Conservation (phyloP, 53 echinoderm and acorn worm species). For the Hippasteria phrygiana region DNA sequence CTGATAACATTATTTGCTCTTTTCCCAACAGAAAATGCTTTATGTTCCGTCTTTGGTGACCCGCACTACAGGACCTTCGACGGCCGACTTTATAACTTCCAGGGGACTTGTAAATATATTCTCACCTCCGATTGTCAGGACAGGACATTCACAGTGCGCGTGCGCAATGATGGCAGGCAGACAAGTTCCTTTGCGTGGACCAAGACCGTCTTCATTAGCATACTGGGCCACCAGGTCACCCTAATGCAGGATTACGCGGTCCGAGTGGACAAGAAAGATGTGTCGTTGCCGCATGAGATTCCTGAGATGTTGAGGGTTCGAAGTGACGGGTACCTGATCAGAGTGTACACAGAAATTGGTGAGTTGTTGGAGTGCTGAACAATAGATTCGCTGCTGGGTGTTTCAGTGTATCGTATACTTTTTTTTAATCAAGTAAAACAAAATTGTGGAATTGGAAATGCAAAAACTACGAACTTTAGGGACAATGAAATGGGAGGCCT, state of each 20-base stretch:
- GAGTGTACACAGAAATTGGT: slow-evolving; percentile 86
- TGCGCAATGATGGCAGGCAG: slow-evolving; percentile 90
- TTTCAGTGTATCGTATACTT: too few species aligned
- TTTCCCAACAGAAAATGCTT: slow-evolving; percentile 81
- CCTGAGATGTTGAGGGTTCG: slow-evolving; percentile 58
- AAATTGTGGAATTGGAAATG: too few species aligned
- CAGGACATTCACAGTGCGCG: slow-evolving; percentile 84
- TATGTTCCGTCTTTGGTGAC: slow-evolving; percentile 97
- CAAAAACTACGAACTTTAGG: too few species aligned
- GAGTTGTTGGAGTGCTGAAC: slow-evolving; percentile 5
- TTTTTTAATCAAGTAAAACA: too few species aligned
- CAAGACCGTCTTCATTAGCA: slow-evolving; percentile 87
- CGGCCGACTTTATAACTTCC: slow-evolving; percentile 88
- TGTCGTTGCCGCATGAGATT: slow-evolving; percentile 74
- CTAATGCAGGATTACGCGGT: slow-evolving; percentile 87
- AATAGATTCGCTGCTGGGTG: too few species aligned
- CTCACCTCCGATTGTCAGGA: slow-evolving; percentile 83
- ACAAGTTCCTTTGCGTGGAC: slow-evolving; percentile 91
- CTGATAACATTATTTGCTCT: not conserved
- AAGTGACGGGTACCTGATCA: slow-evolving; percentile 77
- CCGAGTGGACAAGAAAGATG: slow-evolving; percentile 73
- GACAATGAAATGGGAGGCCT: too few species aligned
- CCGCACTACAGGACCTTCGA: slow-evolving; percentile 98
- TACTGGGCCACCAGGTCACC: slow-evolving; percentile 79
- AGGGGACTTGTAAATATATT: slow-evolving; percentile 95